Conservation (phyloP, 2,113 vertebrate genomes). For the Melospiza georgiana region DNA sequence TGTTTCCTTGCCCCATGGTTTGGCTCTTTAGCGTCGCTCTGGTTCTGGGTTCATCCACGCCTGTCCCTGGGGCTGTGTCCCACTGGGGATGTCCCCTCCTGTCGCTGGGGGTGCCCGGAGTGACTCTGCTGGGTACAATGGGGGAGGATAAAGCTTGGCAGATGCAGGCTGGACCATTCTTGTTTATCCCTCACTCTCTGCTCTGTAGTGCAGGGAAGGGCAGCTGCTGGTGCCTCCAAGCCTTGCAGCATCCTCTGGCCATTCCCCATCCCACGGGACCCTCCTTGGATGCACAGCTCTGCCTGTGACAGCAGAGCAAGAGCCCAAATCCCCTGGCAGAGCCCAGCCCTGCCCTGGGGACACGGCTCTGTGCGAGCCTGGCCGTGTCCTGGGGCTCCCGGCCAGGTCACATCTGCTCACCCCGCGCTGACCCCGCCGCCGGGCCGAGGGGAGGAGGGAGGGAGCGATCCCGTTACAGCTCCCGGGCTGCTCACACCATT, state of each 20-base stretch:
- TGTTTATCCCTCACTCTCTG: background rate
- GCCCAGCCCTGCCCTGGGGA: background rate
- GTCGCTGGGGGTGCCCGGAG: background rate
- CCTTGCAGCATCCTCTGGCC: background rate
- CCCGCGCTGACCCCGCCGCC: background rate
- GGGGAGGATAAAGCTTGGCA: background rate
- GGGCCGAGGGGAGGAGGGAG: background rate
- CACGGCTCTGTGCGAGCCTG: fast-evolving
- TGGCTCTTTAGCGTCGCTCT: background rate
- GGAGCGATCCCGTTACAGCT: background rate
- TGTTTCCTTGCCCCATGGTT: fast-evolving
- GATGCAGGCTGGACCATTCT: background rate
- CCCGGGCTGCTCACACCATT: background rate
- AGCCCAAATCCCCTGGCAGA: background rate
- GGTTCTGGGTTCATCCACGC: background rate
- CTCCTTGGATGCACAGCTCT: background rate
- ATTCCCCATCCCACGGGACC: background rate
- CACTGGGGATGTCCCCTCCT: fast-evolving
- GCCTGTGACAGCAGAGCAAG: background rate
- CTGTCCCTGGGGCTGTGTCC: background rate
- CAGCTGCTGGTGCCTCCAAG: background rate
- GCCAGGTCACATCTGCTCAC: background rate
- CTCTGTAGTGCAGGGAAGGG: background rate
- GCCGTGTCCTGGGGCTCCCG: background rate
- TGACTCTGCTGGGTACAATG: fast-evolving